A percentile compares a stretch with the other conserved stretches of the same genome.
Evolutionary conservation across 2,888 invertebrate species (phyloP).

Genomic region (Zonitis immaculata): DNA sequence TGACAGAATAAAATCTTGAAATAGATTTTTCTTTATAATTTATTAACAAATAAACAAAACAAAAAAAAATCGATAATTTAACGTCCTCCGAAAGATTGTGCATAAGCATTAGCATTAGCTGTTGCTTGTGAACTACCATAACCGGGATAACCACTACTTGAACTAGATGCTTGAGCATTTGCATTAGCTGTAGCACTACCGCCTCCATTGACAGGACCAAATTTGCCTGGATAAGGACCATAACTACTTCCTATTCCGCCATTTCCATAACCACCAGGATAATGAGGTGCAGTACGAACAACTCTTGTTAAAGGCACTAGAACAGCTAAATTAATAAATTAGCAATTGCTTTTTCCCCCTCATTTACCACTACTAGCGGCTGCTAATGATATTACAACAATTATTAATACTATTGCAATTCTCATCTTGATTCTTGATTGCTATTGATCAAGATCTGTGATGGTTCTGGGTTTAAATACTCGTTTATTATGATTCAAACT

Average conservation of each 20-base stretch:
- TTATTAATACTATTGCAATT: constrained; percentile 5
- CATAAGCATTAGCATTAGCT: constrained; percentile 7
- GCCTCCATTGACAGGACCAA: neutral
- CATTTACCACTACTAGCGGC: constrained; percentile 2
- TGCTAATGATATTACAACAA: constrained; percentile 1
- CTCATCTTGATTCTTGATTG: constrained; percentile 10
- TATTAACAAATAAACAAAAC: too few relatives aligned
- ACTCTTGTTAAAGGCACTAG: neutral
- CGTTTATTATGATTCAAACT: constrained; percentile 7
- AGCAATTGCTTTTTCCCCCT: too few relatives aligned
- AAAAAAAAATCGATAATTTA: too few relatives aligned
- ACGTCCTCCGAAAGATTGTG: neutral
- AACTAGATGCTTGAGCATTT: constrained; percentile 8
- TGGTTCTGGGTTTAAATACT: constrained; percentile 13
- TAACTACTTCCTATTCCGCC: too few relatives aligned
- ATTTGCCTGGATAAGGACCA: too few relatives aligned
- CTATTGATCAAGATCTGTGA: neutral
- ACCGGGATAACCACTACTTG: constrained; percentile 6
- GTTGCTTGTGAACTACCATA: constrained; percentile 13
- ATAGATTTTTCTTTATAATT: too few relatives aligned
- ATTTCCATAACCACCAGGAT: too few relatives aligned
- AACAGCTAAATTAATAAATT: neutral
- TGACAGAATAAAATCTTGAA: too few relatives aligned
- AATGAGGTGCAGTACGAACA: neutral
- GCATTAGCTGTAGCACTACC: constrained; percentile 17